A percentile compares a stretch with the other conserved stretches of the same genome.
These are phyloP conservation scores for Otis tarda DNA, from an alignment of 2,113 vertebrate species.

Conservation along the genomic window DNA sequence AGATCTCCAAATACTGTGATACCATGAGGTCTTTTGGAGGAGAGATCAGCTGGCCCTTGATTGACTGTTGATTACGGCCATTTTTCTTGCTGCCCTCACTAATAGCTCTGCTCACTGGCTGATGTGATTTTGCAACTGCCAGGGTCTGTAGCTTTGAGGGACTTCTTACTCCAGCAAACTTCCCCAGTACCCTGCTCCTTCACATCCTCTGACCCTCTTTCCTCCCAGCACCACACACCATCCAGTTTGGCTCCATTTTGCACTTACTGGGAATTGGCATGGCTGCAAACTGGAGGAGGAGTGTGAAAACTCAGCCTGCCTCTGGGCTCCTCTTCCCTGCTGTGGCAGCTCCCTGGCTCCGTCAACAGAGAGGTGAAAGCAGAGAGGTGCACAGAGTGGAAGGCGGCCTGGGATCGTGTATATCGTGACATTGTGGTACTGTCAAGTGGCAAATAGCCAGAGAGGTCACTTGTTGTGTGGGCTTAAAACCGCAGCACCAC, in stretches of 20 bases:
- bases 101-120: not conserved
- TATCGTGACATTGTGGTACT: not conserved
- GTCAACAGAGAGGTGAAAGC: not conserved
- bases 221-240: too few species aligned
- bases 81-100: not conserved
- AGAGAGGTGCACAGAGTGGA: not conserved
- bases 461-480: not conserved
- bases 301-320: not conserved
- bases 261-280: not conserved
- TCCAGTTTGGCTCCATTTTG: not conserved
- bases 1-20: not conserved
- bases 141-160: not conserved
- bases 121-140: not conserved
- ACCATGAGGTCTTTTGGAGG: not conserved
- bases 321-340: not conserved
- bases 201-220: not conserved
- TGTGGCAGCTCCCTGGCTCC: not conserved
- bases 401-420: not conserved
- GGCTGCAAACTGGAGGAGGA: not conserved
- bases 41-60: not conserved
- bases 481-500: accelerated
- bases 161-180: not conserved
- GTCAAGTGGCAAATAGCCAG: accelerated
- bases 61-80: not conserved
- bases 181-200: not conserved